A percentile compares a stretch with the other conserved stretches of the same genome.
phyloP scores from a whole-genome alignment of 2,797 vertebrate species.

The Cryptoprocta ferox region DNA sequence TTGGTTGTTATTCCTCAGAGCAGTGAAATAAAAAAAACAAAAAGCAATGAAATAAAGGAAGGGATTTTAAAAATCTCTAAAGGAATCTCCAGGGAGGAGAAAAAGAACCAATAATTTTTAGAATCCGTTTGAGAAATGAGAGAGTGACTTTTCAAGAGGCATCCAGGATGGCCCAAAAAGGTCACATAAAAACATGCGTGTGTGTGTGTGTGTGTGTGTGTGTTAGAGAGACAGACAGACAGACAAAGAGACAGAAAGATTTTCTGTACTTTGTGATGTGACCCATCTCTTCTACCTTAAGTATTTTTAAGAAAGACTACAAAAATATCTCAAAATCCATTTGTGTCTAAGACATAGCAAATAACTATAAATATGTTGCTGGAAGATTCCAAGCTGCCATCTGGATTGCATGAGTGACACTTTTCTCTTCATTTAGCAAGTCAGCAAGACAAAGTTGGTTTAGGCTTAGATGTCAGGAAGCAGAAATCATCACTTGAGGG shows the following conservation, averaged over 20 bases:
- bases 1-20: neutral
- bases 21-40: neutral
- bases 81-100: neutral
- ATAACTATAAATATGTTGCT: neutral
- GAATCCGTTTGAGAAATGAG: neutral
- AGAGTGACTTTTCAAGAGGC: neutral
- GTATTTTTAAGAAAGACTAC: neutral
- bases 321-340: neutral
- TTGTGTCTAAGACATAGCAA: neutral
- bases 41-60: neutral
- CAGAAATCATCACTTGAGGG: neutral
- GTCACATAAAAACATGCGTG: neutral
- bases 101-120: neutral
- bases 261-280: neutral
- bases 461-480: neutral
- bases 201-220: neutral
- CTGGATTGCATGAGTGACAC: neutral
- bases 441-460: neutral
- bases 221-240: neutral
- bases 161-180: neutral
- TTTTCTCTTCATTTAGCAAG: neutral
- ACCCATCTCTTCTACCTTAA: neutral
- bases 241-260: neutral
- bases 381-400: neutral
- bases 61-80: neutral